Conservation (phyloP, 2,888 invertebrate species). For the Zhengitettix transpicula region DNA sequence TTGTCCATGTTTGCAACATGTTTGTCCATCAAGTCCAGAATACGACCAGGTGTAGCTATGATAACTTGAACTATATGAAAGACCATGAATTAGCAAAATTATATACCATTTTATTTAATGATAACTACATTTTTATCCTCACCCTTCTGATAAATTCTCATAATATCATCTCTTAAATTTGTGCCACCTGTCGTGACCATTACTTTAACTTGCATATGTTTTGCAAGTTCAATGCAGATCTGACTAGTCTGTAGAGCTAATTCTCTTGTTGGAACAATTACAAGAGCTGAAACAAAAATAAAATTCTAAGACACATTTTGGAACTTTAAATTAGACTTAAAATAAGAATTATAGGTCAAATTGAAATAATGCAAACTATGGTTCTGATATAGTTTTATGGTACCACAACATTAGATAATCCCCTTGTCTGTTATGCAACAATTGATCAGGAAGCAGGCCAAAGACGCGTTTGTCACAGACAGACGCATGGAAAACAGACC, state of each 20-base stretch:
- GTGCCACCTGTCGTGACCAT: constrained; percentile 99
- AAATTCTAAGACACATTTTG: neutral
- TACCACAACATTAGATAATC: too few species aligned
- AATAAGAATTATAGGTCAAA: too few species aligned
- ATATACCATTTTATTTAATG: neutral
- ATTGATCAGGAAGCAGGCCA: too few species aligned
- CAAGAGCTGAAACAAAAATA: constrained; percentile 45
- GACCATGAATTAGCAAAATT: neutral
- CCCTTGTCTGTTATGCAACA: too few species aligned
- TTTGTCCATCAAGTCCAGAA: constrained; percentile 99
- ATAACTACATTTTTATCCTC: constrained; percentile 16
- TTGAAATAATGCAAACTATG: too few species aligned
- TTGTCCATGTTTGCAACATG: constrained; percentile 77
- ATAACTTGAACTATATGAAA: constrained; percentile 76
- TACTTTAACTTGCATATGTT: constrained; percentile 91
- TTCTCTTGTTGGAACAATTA: constrained; percentile 97
- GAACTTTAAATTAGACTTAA: too few species aligned
- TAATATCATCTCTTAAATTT: constrained; percentile 92
- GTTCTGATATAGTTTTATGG: too few species aligned
- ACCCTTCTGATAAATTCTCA: constrained; percentile 98
- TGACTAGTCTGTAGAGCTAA: constrained; percentile 98
- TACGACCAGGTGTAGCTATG: constrained; percentile 97
- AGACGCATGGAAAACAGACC: too few species aligned
- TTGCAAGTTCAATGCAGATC: constrained; percentile 96
- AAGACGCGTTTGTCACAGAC: too few species aligned